Percentiles rank a stretch among this genome's conserved stretches.
Conservation (phyloP, 1,140 invertebrate species). For the Nasonia vitripennis region DNA sequence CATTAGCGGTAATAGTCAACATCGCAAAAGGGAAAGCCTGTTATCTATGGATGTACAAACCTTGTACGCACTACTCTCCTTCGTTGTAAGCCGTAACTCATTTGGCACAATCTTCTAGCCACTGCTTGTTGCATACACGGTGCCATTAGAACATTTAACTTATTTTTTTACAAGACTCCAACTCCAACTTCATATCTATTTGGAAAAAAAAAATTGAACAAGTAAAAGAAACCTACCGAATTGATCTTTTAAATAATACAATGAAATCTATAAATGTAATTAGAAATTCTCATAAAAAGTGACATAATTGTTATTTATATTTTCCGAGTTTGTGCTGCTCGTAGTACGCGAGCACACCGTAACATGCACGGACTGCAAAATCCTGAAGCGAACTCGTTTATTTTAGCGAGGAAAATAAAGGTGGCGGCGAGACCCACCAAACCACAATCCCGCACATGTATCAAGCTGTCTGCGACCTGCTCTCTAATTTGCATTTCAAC, state of each 20-base stretch:
- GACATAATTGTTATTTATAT: too few relatives aligned
- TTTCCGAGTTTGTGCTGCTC: too few relatives aligned
- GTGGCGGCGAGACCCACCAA: constrained; percentile 68
- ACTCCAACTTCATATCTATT: too few relatives aligned
- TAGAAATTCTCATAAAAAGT: neutral
- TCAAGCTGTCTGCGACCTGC: constrained; percentile 72
- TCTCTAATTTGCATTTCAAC: constrained; percentile 75
- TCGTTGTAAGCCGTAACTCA: neutral
- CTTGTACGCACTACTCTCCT: constrained; percentile 55
- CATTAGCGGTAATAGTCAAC: constrained; percentile 71
- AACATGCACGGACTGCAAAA: constrained; percentile 60
- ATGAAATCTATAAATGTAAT: too few relatives aligned
- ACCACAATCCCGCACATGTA: constrained; percentile 74
- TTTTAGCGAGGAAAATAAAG: constrained; percentile 65
- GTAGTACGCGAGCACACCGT: too few relatives aligned
- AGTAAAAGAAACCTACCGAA: too few relatives aligned
- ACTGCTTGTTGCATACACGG: too few relatives aligned
- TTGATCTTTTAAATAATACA: too few relatives aligned
- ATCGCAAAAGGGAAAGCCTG: constrained; percentile 71
- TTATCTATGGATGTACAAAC: constrained; percentile 71
- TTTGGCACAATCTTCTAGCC: neutral
- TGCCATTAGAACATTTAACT: too few relatives aligned
- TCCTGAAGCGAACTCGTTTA: constrained; percentile 71
- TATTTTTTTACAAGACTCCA: too few relatives aligned
- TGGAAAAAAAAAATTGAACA: too few relatives aligned